Evolutionary conservation across 2,113 vertebrate genomes (phyloP).

Genomic region (Trachemys scripta): DNA sequence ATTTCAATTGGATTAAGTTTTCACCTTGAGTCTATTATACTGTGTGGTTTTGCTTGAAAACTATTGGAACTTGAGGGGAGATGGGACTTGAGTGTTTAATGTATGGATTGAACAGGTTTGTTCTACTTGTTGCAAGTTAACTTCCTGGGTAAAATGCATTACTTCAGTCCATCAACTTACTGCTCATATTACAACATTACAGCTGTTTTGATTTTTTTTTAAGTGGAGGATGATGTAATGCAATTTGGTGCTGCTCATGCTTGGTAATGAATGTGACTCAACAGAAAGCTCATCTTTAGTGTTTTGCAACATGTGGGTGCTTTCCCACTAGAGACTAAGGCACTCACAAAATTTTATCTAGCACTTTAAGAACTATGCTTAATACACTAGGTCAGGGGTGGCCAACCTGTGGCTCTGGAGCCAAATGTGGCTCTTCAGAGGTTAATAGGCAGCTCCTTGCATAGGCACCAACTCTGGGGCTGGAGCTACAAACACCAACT

Average conservation of each 20-base stretch:
- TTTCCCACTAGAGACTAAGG: background rate
- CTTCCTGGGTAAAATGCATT: background rate
- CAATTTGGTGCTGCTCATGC: background rate
- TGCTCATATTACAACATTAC: background rate
- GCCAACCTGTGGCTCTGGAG: no score
- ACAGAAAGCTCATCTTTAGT: background rate
- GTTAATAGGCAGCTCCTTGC: no score
- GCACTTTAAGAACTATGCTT: background rate
- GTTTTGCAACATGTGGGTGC: background rate
- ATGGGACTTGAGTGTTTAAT: background rate
- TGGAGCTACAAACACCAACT: no score
- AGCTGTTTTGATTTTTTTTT: background rate
- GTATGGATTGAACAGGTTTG: fast-evolving
- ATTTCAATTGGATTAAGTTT: background rate
- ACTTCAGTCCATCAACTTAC: background rate
- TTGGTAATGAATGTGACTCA: background rate
- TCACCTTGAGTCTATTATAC: constrained; percentile 33
- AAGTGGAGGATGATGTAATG: background rate
- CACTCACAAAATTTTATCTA: background rate
- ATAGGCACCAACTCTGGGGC: no score
- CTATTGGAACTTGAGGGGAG: constrained; percentile 8
- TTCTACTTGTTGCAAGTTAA: background rate
- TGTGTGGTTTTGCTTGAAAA: background rate
- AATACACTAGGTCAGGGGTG: background rate
- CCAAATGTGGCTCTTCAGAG: no score